These are phyloP conservation scores for Synanthedon tipuliformis DNA, from an alignment of 2,888 invertebrate genomes.

Conservation along the genomic window DNA sequence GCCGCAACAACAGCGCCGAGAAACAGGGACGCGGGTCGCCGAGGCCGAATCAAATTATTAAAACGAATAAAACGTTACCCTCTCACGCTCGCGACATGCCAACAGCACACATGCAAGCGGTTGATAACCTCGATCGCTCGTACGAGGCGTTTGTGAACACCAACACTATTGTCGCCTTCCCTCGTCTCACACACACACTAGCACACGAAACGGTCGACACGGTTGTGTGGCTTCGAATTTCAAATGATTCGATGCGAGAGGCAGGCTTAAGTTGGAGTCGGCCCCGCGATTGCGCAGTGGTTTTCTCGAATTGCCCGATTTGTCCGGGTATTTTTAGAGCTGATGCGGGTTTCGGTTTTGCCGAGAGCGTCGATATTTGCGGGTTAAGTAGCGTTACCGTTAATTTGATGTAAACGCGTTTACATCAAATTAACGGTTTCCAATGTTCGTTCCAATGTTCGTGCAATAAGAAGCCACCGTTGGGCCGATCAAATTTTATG, in stretches of 20 bases:
- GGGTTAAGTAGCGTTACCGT: conserved; percentile 24
- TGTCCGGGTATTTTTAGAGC: conserved; percentile 53
- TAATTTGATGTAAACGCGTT: conserved; percentile 16
- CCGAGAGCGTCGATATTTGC: conserved; percentile 24
- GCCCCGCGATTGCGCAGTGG: conserved; percentile 28
- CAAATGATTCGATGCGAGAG: conserved; percentile 30
- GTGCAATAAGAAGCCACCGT: too few species aligned
- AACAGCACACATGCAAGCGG: conserved; percentile 21
- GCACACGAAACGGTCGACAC: conserved; percentile 1
- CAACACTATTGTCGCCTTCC: neutral
- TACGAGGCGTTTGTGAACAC: conserved; percentile 24
- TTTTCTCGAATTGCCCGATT: conserved; percentile 15
- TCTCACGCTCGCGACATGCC: conserved; percentile 16
- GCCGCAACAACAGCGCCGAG: conserved; percentile 22
- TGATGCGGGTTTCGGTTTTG: conserved; percentile 53
- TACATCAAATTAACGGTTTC: too few species aligned
- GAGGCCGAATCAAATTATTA: conserved; percentile 36
- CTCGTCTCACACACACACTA: conserved; percentile 14
- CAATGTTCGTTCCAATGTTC: too few species aligned
- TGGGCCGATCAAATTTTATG: neutral
- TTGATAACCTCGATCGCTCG: conserved; percentile 52
- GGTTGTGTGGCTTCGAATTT: conserved; percentile 27
- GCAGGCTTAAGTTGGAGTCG: conserved; percentile 41
- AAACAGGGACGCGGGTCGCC: conserved; percentile 23
- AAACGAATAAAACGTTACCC: conserved; percentile 46